These are phyloP conservation scores for Eupithecia inturbata DNA, from an alignment of 2,888 invertebrate species.

Conservation along the genomic window DNA sequence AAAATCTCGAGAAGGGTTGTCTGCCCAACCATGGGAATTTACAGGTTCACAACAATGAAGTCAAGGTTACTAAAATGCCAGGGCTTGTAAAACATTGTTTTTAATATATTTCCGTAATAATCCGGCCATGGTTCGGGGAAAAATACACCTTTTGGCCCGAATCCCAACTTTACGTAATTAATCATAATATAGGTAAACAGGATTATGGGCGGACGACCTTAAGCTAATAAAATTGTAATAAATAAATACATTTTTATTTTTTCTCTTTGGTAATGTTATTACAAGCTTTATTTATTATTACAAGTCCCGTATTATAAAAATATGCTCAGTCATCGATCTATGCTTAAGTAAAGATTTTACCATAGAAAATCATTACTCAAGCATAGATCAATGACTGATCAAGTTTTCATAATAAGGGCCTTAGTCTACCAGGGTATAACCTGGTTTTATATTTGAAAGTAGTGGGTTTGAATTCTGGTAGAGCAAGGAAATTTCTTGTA, in stretches of 20 bases:
- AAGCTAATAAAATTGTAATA: conserved; percentile 59
- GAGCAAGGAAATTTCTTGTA: not conserved
- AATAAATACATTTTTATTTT: conserved; percentile 45
- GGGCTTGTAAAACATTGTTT: not conserved
- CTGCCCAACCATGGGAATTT: not conserved
- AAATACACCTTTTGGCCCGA: conserved; percentile 40
- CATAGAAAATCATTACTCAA: no score
- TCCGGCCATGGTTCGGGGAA: conserved; percentile 38
- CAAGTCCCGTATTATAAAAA: no score
- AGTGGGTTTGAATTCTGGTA: not conserved
- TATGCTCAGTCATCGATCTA: no score
- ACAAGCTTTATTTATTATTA: no score
- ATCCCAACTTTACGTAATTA: conserved; percentile 54
- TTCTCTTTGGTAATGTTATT: conserved; percentile 10
- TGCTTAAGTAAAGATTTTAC: no score
- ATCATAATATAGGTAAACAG: conserved; percentile 65
- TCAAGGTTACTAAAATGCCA: not conserved
- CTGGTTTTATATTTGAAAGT: not conserved
- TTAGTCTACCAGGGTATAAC: not conserved
- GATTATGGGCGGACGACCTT: conserved; percentile 48
- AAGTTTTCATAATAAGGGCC: no score
- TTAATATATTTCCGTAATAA: conserved; percentile 39
- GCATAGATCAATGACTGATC: no score
- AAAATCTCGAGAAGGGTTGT: not conserved
- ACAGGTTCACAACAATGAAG: not conserved